phyloP scores from a whole-genome alignment of 2,888 invertebrate genomes.

The Imbricaverruca yamaguchii region DNA sequence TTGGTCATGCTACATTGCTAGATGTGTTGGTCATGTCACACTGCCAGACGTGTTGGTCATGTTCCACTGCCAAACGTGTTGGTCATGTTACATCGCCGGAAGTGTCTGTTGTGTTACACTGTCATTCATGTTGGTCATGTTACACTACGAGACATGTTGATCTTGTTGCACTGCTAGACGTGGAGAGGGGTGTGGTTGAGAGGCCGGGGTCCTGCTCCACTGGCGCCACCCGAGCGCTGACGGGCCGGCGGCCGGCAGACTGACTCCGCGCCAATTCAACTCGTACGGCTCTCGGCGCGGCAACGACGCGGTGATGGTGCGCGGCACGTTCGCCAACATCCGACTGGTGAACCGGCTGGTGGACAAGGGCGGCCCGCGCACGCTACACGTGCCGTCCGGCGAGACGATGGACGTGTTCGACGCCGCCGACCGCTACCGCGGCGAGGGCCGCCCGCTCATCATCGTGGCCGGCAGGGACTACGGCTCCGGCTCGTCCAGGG shows the following conservation, averaged over 20 bases:
- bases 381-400: constrained; percentile 75
- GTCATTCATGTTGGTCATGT: no score
- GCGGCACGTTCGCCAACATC: constrained; percentile 98
- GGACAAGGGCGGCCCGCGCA: constrained; percentile 69
- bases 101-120: no score
- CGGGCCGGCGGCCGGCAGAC: constrained; percentile 43
- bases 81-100: no score
- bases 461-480: constrained; percentile 94
- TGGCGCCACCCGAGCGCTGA: no score
- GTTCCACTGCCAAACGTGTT: no score
- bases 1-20: no score
- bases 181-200: no score
- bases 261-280: constrained; percentile 91
- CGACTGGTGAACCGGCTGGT: constrained; percentile 85
- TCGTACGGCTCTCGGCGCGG: constrained; percentile 96
- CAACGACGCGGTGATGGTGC: constrained; percentile 93
- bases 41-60: no score
- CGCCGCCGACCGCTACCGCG: constrained; percentile 78
- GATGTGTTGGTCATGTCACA: no score
- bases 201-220: no score
- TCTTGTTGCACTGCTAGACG: no score
- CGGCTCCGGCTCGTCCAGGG: constrained; percentile 93
- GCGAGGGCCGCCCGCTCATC: constrained; percentile 67
- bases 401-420: constrained; percentile 91
- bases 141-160: no score